These are phyloP conservation scores for Tineola bisselliella DNA, from an alignment of 2,888 invertebrate species.

Conservation along the genomic window DNA sequence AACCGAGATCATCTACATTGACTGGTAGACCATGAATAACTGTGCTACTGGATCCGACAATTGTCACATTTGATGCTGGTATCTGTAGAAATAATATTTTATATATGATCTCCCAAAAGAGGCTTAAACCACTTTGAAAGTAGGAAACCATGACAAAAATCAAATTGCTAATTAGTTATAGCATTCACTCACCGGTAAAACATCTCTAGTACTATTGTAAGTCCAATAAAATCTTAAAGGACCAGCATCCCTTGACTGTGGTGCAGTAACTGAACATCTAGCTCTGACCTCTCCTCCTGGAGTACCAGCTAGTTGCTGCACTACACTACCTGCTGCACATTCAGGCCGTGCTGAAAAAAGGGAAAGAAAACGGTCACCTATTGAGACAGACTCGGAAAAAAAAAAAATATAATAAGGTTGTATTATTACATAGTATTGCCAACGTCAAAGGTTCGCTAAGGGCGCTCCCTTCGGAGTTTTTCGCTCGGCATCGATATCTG, in stretches of 20 bases:
- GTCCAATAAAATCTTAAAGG: constrained; percentile 84
- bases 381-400: too few relatives aligned
- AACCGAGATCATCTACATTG: constrained; percentile 75
- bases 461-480: constrained; percentile 83
- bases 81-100: constrained; percentile 31
- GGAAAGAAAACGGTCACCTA: background rate
- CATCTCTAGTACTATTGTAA: constrained; percentile 81
- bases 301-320: constrained; percentile 76
- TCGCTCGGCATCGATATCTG: constrained; percentile 82
- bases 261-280: constrained; percentile 84
- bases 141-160: too few relatives aligned
- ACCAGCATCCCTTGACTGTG: constrained; percentile 71
- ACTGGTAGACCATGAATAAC: constrained; percentile 68
- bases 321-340: constrained; percentile 77
- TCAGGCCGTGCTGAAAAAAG: constrained; percentile 74
- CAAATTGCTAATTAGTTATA: too few relatives aligned
- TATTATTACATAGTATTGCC: constrained; percentile 83
- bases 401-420: too few relatives aligned
- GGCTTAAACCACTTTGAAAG: too few relatives aligned
- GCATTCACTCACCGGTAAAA: constrained; percentile 70
- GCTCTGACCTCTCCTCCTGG: constrained; percentile 78
- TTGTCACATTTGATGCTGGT: constrained; percentile 63
- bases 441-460: constrained; percentile 78
- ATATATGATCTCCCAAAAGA: too few relatives aligned
- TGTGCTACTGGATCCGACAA: constrained; percentile 66